A percentile compares a stretch with the other conserved stretches of the same genome.
Evolutionary conservation across 2,113 vertebrate genomes (phyloP).

Genomic region (Amphiprion percula): DNA sequence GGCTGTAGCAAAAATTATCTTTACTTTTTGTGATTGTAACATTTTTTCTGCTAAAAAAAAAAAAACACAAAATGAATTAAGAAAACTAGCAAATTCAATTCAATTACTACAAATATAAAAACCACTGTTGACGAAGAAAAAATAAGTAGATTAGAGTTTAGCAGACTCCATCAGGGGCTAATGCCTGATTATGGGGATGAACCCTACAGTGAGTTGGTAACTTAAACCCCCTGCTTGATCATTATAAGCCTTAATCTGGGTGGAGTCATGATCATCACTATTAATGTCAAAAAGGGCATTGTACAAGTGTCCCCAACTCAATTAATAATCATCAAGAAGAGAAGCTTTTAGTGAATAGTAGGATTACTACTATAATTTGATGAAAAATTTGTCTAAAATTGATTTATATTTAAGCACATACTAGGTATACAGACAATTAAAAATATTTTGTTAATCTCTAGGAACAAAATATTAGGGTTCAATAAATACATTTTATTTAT

Average conservation of each 20-base stretch:
- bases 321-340: neutral
- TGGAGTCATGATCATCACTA: constrained; percentile 23
- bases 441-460: too few species aligned
- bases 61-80: too few species aligned
- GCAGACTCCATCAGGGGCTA: constrained; percentile 33
- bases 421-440: too few species aligned
- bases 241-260: constrained; percentile 42
- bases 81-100: neutral
- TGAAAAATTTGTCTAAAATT: too few species aligned
- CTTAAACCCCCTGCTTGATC: constrained; percentile 29
- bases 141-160: constrained; percentile 45
- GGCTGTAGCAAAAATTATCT: neutral
- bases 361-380: neutral
- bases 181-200: constrained; percentile 54
- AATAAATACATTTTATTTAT: too few species aligned
- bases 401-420: too few species aligned
- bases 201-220: constrained; percentile 22
- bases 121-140: neutral
- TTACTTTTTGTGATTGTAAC: neutral
- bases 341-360: neutral
- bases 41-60: too few species aligned
- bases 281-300: neutral
- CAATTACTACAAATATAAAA: neutral
- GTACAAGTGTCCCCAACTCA: neutral
- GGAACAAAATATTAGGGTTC: too few species aligned